A percentile compares a stretch with the other conserved stretches of the same genome.
Conservation (phyloP, 2,797 vertebrate genomes). For the Amazonetta brasiliensis region DNA sequence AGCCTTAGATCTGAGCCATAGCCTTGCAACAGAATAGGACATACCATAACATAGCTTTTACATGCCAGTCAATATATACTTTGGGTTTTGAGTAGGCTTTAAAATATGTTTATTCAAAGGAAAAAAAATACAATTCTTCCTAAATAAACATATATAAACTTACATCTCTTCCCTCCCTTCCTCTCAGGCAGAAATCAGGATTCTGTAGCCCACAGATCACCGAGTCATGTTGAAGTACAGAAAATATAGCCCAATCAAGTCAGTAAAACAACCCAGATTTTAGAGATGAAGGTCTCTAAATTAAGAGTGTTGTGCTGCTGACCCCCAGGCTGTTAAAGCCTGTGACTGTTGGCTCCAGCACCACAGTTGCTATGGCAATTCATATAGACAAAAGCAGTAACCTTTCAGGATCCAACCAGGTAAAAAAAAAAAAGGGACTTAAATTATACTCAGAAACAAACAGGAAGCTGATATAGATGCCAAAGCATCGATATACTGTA, state of each 20-base stretch:
- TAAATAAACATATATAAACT: not conserved
- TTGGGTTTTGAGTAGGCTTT: not conserved
- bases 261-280: not conserved
- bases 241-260: not conserved
- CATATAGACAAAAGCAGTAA: slow-evolving; percentile 46
- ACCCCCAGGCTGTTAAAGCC: slow-evolving; percentile 24
- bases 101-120: not conserved
- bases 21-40: not conserved
- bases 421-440: slow-evolving; percentile 18
- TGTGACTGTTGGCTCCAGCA: not conserved
- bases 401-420: slow-evolving; percentile 30
- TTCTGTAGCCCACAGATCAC: not conserved
- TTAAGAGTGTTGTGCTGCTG: not conserved
- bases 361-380: slow-evolving; percentile 44
- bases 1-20: not conserved
- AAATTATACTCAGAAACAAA: slow-evolving; percentile 38
- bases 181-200: not conserved
- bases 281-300: slow-evolving; percentile 30
- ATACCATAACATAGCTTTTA: not conserved
- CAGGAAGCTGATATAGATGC: slow-evolving; percentile 22
- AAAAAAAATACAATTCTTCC: not conserved
- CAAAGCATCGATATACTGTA: not conserved
- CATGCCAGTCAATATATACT: not conserved
- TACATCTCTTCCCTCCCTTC: not conserved
- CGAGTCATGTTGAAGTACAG: not conserved